Conservation (phyloP, 2,113 vertebrate species). For the Hemiscyllium ocellatum region DNA sequence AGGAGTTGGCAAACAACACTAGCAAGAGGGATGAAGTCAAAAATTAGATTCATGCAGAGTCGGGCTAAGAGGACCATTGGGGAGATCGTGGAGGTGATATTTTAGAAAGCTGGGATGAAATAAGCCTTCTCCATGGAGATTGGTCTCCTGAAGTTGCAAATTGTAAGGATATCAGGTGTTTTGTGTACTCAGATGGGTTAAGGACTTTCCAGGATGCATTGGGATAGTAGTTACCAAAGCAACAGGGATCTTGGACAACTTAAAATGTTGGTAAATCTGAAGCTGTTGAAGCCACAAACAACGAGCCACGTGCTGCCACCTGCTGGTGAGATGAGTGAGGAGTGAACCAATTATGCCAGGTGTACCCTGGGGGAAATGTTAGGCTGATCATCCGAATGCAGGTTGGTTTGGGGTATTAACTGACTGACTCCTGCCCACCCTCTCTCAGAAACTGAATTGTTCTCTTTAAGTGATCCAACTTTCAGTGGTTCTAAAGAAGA, state of each 20-base stretch:
- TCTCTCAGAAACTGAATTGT: not conserved
- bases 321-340: not conserved
- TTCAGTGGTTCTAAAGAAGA: slow-evolving; percentile 17
- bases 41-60: not conserved
- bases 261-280: not conserved
- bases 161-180: not conserved
- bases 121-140: not conserved
- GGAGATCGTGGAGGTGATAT: not conserved
- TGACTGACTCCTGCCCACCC: not conserved
- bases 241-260: not conserved
- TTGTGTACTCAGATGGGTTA: not conserved
- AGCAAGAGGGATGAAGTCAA: not conserved
- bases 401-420: not conserved
- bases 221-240: not conserved
- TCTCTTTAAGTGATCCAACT: not conserved
- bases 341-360: not conserved
- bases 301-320: not conserved
- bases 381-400: not conserved
- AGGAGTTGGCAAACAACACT: not conserved
- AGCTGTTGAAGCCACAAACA: not conserved
- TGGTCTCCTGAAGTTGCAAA: no score
- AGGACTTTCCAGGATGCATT: not conserved
- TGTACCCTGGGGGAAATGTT: not conserved
- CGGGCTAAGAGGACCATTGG: not conserved
- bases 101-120: not conserved